These are phyloP conservation scores for Chondrilla cf. caribensis DNA, from an alignment of 37 sponge, comb jelly and placozoan species.

Conservation along the genomic window DNA sequence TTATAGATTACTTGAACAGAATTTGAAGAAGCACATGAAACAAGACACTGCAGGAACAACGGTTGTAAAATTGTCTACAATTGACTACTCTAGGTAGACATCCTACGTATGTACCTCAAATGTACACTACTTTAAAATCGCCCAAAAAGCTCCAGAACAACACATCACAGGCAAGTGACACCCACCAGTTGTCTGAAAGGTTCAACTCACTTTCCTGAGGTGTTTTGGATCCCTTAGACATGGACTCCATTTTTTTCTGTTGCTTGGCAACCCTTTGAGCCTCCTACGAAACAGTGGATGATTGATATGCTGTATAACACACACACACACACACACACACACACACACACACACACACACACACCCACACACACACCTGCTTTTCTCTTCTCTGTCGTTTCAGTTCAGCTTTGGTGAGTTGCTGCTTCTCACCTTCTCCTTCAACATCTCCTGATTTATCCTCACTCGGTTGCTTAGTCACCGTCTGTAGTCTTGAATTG, in stretches of 20 bases:
- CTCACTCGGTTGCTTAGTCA: neutral
- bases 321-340: neutral
- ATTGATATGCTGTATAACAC: no score
- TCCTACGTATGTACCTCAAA: no score
- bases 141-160: no score
- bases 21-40: no score
- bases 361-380: neutral
- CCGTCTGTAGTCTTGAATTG: neutral
- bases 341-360: constrained; percentile 51
- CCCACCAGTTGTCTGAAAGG: no score
- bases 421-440: neutral
- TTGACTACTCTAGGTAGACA: no score
- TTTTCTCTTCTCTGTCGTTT: constrained; percentile 14
- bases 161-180: no score
- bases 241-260: neutral
- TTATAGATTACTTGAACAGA: no score
- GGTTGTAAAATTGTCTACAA: no score
- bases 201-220: constrained; percentile 9
- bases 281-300: neutral
- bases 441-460: neutral
- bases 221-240: neutral
- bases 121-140: no score
- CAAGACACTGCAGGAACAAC: no score
- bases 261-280: constrained; percentile 17
- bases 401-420: constrained; percentile 13